A percentile compares a stretch with the other conserved stretches of the same genome.
phyloP scores from a whole-genome alignment of 2,113 vertebrate genomes.

The Ammodytes dubius region DNA sequence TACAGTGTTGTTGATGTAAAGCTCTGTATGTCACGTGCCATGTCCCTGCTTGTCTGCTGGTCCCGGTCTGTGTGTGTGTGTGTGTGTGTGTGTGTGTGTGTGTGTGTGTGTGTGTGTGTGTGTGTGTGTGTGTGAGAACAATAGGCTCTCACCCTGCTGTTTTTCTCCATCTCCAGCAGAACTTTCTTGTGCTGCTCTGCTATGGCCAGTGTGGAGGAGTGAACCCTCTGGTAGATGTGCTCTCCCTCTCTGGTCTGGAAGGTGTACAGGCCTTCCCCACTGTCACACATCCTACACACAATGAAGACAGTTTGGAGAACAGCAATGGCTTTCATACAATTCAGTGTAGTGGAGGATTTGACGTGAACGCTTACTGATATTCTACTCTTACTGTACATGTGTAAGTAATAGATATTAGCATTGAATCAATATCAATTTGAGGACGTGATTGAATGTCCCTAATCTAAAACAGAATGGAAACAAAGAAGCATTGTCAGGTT shows the following conservation, averaged over 20 bases:
- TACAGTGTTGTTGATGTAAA: too few species aligned
- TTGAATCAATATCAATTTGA: neutral
- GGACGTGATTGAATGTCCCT: neutral
- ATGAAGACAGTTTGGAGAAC: neutral
- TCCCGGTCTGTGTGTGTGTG: neutral
- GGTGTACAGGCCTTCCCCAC: slow-evolving; percentile 96
- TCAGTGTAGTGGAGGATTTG: neutral
- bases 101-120: neutral
- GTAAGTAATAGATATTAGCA: neutral
- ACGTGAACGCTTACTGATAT: neutral
- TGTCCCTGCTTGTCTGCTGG: too few species aligned
- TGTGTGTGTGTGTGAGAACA: neutral
- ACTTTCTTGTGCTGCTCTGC: slow-evolving; percentile 97
- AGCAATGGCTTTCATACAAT: neutral
- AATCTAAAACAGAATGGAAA: neutral
- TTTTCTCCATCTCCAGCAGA: slow-evolving; percentile 96
- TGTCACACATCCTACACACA: slow-evolving; percentile 92
- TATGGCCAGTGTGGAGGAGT: slow-evolving; percentile 93
- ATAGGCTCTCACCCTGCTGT: slow-evolving; percentile 87
- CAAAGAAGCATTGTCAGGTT: neutral
- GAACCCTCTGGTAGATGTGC: slow-evolving; percentile 97
- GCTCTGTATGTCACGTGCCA: too few species aligned
- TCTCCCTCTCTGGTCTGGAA: slow-evolving; percentile 97
- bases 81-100: neutral
- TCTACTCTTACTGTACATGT: too few species aligned